Evolutionary conservation across 2,888 invertebrate genomes (phyloP).

Genomic region (Drosophila meridiana): DNA sequence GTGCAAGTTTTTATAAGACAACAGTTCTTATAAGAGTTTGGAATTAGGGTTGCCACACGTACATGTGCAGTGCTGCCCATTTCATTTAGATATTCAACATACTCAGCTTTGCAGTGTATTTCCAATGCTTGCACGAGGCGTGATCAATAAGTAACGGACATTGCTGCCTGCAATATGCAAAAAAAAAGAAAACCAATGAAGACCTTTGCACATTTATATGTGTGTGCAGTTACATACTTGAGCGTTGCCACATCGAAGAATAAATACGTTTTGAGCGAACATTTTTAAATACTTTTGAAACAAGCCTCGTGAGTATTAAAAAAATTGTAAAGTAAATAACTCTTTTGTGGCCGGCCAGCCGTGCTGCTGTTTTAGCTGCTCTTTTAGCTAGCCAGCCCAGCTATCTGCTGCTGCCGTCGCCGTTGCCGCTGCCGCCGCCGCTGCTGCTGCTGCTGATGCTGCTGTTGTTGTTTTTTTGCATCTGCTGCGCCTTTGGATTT

Average conservation of each 20-base stretch:
- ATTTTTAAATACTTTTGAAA: conserved; percentile 39
- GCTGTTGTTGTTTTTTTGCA: conserved; percentile 45
- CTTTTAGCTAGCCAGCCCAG: conserved; percentile 34
- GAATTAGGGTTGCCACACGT: neutral
- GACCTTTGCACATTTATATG: conserved; percentile 6
- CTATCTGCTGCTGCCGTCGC: conserved; percentile 33
- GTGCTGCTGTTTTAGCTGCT: conserved; percentile 58
- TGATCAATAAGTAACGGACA: conserved; percentile 30
- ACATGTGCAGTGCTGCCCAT: neutral
- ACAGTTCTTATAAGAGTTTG: neutral
- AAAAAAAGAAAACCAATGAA: conserved; percentile 2
- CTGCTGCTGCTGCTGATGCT: conserved; percentile 45
- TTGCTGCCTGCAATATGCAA: conserved; percentile 9
- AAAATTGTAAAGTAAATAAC: conserved; percentile 67
- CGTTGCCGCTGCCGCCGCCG: conserved; percentile 30
- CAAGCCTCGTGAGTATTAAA: conserved; percentile 45
- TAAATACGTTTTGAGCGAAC: conserved; percentile 14
- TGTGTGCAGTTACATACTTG: neutral
- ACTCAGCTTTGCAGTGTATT: conserved; percentile 18
- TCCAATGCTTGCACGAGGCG: conserved; percentile 38
- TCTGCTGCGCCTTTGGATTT: conserved; percentile 72
- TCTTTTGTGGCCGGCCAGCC: conserved; percentile 55
- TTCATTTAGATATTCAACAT: neutral
- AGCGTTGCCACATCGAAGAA: conserved; percentile 27
- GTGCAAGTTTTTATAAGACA: neutral